phyloP scores from a whole-genome alignment of 2,888 invertebrate genomes.

The Drosophila conformis region DNA sequence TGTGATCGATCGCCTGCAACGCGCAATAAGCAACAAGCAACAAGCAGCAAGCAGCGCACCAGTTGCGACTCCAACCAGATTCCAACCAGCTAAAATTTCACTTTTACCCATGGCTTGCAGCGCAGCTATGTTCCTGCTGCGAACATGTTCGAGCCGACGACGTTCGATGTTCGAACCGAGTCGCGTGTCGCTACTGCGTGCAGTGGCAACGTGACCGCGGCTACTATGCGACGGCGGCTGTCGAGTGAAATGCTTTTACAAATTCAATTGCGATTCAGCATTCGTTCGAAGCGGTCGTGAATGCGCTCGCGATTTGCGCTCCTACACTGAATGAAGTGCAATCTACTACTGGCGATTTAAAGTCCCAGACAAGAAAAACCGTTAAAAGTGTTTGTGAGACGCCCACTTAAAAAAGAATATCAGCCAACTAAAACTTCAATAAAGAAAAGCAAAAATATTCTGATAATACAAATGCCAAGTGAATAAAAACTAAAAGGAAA shows the following conservation, averaged over 20 bases:
- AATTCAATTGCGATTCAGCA: conserved; percentile 81
- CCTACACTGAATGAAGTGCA: conserved; percentile 36
- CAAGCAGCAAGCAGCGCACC: background rate
- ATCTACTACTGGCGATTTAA: conserved; percentile 36
- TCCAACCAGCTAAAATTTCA: conserved; percentile 58
- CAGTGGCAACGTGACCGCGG: conserved; percentile 80
- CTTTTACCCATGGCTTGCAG: conserved; percentile 55
- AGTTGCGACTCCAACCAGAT: conserved; percentile 27
- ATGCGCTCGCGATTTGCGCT: conserved; percentile 45
- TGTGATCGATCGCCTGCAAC: conserved; percentile 68
- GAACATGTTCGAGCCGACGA: conserved; percentile 34
- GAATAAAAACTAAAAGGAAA: background rate
- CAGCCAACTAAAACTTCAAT: background rate
- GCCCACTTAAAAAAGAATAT: background rate
- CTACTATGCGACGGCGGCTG: conserved; percentile 44
- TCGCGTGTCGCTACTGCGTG: conserved; percentile 77
- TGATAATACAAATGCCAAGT: conserved; percentile 4
- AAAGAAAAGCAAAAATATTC: background rate
- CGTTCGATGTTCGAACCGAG: conserved; percentile 44
- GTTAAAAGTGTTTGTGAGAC: conserved; percentile 42
- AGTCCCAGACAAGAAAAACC: conserved; percentile 35
- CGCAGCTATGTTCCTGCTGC: conserved; percentile 9
- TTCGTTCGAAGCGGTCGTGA: conserved; percentile 70
- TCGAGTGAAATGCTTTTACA: conserved; percentile 80
- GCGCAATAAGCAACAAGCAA: conserved; percentile 38